Conservation (phyloP, 2,888 invertebrate species). For the Xylophagus ater region DNA sequence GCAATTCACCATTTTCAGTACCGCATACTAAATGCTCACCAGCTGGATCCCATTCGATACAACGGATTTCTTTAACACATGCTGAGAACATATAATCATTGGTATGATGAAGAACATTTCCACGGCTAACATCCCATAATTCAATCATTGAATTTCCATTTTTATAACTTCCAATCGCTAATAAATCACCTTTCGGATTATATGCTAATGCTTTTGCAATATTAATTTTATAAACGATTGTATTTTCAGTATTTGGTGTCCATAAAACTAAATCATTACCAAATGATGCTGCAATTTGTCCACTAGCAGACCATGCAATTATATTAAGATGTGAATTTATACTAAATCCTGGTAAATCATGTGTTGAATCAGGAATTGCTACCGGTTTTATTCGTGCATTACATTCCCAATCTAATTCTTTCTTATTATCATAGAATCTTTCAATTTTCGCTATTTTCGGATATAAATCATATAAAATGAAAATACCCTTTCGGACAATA, state of each 20-base stretch:
- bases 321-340: slow-evolving; percentile 27
- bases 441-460: background rate
- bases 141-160: slow-evolving; percentile 18
- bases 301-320: slow-evolving; percentile 32
- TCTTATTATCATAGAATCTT: slow-evolving; percentile 12
- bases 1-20: slow-evolving; percentile 24
- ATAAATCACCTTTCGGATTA: slow-evolving; percentile 28
- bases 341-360: slow-evolving; percentile 30
- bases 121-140: slow-evolving; percentile 10
- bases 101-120: background rate
- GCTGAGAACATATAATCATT: background rate
- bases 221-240: slow-evolving; percentile 28
- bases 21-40: slow-evolving; percentile 29
- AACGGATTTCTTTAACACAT: slow-evolving; percentile 12
- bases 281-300: slow-evolving; percentile 33
- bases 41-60: slow-evolving; percentile 30
- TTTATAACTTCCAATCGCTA: slow-evolving; percentile 31
- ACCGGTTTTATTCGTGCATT: slow-evolving; percentile 28
- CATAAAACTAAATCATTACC: slow-evolving; percentile 33
- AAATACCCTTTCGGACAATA: background rate
- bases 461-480: background rate
- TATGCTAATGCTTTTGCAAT: slow-evolving; percentile 26
- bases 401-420: slow-evolving; percentile 32
- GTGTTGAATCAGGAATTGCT: slow-evolving; percentile 29
- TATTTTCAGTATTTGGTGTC: slow-evolving; percentile 26